phyloP scores from a whole-genome alignment of 1,140 invertebrate species.

The Plodia interpunctella region DNA sequence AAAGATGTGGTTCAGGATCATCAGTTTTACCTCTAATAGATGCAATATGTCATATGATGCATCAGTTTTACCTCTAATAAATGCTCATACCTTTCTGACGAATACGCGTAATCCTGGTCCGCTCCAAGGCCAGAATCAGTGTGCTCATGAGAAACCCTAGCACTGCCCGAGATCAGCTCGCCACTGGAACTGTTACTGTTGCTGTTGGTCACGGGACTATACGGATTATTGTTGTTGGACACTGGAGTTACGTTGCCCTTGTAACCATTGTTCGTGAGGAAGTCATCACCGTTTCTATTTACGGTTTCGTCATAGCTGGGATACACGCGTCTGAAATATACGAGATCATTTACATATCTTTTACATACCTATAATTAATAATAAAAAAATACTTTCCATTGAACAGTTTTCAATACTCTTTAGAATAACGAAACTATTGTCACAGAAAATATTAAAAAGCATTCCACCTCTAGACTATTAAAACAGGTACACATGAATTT shows the following conservation, averaged over 20 bases:
- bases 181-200: constrained; percentile 75
- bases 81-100: constrained; percentile 76
- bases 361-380: too few relatives aligned
- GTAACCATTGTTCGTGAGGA: constrained; percentile 61
- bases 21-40: too few relatives aligned
- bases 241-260: constrained; percentile 51
- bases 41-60: too few relatives aligned
- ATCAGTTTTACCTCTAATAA: constrained; percentile 11
- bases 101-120: constrained; percentile 83
- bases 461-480: too few relatives aligned
- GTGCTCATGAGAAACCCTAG: constrained; percentile 81
- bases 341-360: background rate
- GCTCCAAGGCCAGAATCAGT: constrained; percentile 82
- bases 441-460: too few relatives aligned
- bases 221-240: constrained; percentile 58
- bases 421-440: too few relatives aligned
- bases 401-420: too few relatives aligned
- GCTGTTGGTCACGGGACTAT: constrained; percentile 67
- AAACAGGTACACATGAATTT: too few relatives aligned
- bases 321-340: constrained; percentile 57
- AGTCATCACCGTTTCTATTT: constrained; percentile 49
- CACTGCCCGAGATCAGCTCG: constrained; percentile 72
- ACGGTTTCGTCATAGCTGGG: constrained; percentile 60
- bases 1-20: too few relatives aligned
- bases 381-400: too few relatives aligned